These are phyloP conservation scores for Neostethus bicornis DNA, from an alignment of 2,797 vertebrate genomes.

Conservation along the genomic window DNA sequence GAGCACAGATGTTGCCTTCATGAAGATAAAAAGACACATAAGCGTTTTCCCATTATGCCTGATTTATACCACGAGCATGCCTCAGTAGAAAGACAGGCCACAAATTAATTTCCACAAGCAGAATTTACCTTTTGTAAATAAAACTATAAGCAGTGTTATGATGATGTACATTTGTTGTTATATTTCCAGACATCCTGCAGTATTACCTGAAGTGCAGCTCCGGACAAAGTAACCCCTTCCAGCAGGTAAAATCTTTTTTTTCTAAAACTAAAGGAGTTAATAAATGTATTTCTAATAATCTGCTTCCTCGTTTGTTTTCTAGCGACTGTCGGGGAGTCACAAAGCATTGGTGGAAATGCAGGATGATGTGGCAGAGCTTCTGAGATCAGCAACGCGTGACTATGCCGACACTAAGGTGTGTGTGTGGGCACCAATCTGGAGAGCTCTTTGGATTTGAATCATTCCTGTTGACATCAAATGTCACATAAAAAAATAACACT, in stretches of 20 bases:
- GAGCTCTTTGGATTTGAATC: slow-evolving; percentile 12
- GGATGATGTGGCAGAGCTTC: slow-evolving; percentile 86
- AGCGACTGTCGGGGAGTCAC: slow-evolving; percentile 95
- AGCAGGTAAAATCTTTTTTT: slow-evolving; percentile 83
- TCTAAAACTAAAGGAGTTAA: neutral
- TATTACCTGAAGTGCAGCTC: slow-evolving; percentile 91
- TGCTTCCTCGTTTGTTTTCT: slow-evolving; percentile 23
- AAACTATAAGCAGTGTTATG: neutral
- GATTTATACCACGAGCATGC: neutral
- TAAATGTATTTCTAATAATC: slow-evolving; percentile 8
- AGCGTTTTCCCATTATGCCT: slow-evolving; percentile 2
- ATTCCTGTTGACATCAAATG: slow-evolving; percentile 4
- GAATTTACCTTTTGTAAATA: neutral
- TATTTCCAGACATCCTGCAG: slow-evolving; percentile 85
- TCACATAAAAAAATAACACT: neutral
- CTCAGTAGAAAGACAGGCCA: slow-evolving; percentile 2
- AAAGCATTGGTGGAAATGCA: slow-evolving; percentile 96
- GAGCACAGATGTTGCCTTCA: slow-evolving; percentile 55
- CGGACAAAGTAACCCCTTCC: slow-evolving; percentile 90
- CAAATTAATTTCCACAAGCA: neutral
- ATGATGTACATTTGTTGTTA: slow-evolving; percentile 3
- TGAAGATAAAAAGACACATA: slow-evolving; percentile 1
- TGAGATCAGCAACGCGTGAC: slow-evolving; percentile 83
- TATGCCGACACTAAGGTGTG: slow-evolving; percentile 87
- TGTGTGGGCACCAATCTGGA: slow-evolving; percentile 22